Base-by-base conservation (phyloP, 2,797 vertebrate species). In the Macropus fuliginosus region DNA sequence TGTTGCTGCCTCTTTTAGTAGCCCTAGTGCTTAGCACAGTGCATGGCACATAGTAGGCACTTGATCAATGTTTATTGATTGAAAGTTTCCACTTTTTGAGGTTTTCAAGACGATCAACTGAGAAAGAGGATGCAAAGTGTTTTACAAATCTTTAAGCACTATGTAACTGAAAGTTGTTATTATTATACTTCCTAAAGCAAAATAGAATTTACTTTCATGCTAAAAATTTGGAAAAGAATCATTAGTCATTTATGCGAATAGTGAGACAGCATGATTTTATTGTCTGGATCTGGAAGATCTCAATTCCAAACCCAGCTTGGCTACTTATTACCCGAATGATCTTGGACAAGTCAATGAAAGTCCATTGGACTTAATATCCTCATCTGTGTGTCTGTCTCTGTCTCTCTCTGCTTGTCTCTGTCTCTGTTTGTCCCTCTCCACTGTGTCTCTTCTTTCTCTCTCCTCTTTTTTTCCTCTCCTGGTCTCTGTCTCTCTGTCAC, bases 311-410 rank as follows among this genome's bases (percentile, higher is more conserved):
- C 13, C 52, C 56, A 92, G 93, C 55, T 94, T 91, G 59, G 11
- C 94, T 8, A 92, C 9, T 59, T 87, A 66, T 93, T 57, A 50
- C 27, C 93, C 92, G 28, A 59, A 91, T 95, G 27, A 66, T 13
- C 50, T 55, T 94, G 57, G 16, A 46, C 56, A 91, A 90, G 1
- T 56, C 92, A 54, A 56, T 10, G 50, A 14, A 31, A 29, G 13
- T 87, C 54, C 89, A 27, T 50, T 92, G 91, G 28, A 13, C 46
- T 96, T 92, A 81, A 55, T 96, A 94, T 95, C 54, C 89, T 93
- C 21, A 92, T 57, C 5, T 95, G 4, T 56, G 56, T 56, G 9
- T 74, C n/a, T 90, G 50, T 81, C 31, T 62, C 92, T 16, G 0
- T 34, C 34, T 59, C 1, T n/a, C 14, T 74, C 1, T 34, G 13